Evolutionary conservation across 2,113 vertebrate genomes (phyloP).

Genomic region (Catharus minimus): DNA sequence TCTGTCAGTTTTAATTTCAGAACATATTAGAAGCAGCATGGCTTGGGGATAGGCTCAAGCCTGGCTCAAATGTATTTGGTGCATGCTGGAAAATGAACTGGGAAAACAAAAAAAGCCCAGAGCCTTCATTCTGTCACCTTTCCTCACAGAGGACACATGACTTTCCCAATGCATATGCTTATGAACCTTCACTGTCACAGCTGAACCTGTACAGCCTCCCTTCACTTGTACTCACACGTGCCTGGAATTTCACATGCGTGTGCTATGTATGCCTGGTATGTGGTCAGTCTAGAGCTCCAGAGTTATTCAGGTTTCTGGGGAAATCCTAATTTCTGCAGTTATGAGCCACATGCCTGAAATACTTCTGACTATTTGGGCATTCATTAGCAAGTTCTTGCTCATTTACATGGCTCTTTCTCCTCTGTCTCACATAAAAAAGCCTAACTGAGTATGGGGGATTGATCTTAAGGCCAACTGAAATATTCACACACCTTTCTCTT

Average conservation of each 20-base stretch:
- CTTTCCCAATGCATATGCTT: neutral
- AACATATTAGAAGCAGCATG: neutral
- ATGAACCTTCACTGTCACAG: neutral
- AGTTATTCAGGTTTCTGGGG: neutral
- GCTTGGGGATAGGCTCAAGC: neutral
- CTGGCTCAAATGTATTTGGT: neutral
- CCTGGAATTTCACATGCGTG: neutral
- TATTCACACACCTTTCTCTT: neutral
- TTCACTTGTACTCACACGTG: neutral
- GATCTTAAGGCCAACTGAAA: neutral
- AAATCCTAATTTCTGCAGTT: neutral
- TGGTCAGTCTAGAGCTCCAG: neutral
- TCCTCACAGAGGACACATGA: neutral
- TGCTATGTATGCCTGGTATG: accelerated
- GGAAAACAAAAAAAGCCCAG: neutral
- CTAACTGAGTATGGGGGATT: neutral
- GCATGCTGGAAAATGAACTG: neutral
- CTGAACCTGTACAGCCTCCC: neutral
- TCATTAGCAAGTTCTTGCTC: neutral
- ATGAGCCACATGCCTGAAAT: neutral
- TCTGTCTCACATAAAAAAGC: neutral
- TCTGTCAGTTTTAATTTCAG: neutral
- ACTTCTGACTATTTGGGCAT: neutral
- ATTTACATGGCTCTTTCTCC: neutral
- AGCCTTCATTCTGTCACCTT: neutral